phyloP scores from a whole-genome alignment of 2,113 vertebrate species.

The Genyomyrus donnyi region DNA sequence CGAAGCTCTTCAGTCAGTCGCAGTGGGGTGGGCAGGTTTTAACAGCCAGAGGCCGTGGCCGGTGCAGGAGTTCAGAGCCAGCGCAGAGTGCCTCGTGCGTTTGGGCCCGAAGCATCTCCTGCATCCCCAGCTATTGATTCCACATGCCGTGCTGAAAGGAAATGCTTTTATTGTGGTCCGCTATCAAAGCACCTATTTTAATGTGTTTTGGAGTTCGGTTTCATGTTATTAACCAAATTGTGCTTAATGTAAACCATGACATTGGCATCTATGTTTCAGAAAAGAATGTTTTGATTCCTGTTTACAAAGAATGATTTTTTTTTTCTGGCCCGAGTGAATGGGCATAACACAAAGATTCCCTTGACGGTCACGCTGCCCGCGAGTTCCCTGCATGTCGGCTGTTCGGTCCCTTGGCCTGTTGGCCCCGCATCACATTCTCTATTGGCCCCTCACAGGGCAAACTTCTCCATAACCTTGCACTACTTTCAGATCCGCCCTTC shows the following conservation, averaged over 20 bases:
- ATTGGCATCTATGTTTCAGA: neutral
- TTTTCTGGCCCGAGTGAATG: neutral
- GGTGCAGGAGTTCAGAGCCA: neutral
- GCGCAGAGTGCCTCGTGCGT: neutral
- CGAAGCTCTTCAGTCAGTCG: conserved; percentile 88
- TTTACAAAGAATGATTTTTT: neutral
- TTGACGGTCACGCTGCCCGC: neutral
- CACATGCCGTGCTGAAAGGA: conserved; percentile 4
- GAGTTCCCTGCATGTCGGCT: neutral
- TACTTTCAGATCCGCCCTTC: neutral
- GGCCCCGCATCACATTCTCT: neutral
- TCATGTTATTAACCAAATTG: conserved; percentile 14
- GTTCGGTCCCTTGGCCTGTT: neutral
- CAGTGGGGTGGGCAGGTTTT: neutral
- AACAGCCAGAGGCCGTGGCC: neutral
- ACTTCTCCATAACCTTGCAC: neutral
- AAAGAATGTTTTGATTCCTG: neutral
- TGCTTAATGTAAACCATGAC: conserved; percentile 11
- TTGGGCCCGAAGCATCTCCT: neutral
- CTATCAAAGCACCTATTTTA: conserved; percentile 14
- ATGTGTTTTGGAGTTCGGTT: conserved; percentile 3
- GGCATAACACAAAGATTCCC: neutral
- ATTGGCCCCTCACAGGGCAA: neutral
- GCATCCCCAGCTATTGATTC: neutral
- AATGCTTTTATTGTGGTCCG: neutral